Evolutionary conservation across 1,140 invertebrate genomes (phyloP).

Genomic region (Aphaenogaster floridana): DNA sequence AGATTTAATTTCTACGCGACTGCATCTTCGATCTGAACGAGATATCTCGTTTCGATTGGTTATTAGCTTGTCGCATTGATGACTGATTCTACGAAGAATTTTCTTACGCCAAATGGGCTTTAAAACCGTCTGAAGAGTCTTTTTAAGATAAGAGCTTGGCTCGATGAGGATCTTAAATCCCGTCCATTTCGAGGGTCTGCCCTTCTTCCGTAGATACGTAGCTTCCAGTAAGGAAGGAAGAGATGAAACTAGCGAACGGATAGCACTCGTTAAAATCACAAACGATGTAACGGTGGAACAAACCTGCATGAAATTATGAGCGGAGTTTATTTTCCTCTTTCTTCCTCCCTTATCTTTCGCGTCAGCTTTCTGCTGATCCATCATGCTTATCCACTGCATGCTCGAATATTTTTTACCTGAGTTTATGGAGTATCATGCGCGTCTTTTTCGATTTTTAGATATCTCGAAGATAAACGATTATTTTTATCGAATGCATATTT

Average conservation of each 20-base stretch:
- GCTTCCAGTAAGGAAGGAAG: constrained; percentile 29
- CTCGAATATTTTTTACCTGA: constrained; percentile 34
- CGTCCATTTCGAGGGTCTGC: constrained; percentile 55
- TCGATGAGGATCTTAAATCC: constrained; percentile 60
- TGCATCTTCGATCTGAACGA: constrained; percentile 3
- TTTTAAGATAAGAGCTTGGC: constrained; percentile 56
- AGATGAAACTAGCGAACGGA: constrained; percentile 52
- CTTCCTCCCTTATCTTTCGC: constrained; percentile 41
- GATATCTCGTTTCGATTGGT: constrained; percentile 17
- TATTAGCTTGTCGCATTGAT: constrained; percentile 46
- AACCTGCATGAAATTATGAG: constrained; percentile 61
- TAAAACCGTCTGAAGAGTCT: constrained; percentile 52
- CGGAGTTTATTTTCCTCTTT: constrained; percentile 44
- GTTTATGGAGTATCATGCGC: background rate
- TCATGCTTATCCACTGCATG: constrained; percentile 47
- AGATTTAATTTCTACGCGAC: constrained; percentile 19
- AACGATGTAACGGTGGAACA: constrained; percentile 45
- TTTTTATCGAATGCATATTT: constrained; percentile 26
- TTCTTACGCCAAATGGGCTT: constrained; percentile 50
- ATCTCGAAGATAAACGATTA: constrained; percentile 11
- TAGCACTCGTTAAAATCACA: constrained; percentile 62
- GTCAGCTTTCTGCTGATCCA: constrained; percentile 42
- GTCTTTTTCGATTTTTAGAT: constrained; percentile 24
- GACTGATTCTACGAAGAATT: constrained; percentile 41
- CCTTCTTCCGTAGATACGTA: constrained; percentile 27